Evolutionary conservation across 92 coral and sea anemone species (phyloP).

Genomic region (Zoanthus gigantus): DNA sequence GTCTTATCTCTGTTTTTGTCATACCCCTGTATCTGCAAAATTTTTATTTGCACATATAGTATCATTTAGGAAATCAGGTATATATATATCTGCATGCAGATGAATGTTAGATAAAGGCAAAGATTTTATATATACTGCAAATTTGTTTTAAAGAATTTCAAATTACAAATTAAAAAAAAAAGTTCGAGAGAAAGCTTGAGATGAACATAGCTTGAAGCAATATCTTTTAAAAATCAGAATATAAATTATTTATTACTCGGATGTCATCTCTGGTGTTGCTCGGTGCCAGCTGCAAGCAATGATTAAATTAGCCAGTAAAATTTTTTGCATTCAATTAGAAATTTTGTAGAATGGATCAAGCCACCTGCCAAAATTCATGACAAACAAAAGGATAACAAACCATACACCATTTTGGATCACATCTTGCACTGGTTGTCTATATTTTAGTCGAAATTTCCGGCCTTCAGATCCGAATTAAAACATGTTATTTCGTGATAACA

Average conservation of each 20-base stretch:
- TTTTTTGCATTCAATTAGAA: conserved; percentile 44
- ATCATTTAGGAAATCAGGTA: too few species aligned
- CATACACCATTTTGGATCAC: conserved; percentile 38
- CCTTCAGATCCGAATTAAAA: neutral
- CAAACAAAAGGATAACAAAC: conserved; percentile 27
- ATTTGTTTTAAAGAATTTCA: neutral
- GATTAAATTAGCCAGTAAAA: conserved; percentile 52
- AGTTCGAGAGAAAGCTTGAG: neutral
- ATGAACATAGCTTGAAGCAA: neutral
- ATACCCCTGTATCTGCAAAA: too few species aligned
- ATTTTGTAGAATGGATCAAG: conserved; percentile 22
- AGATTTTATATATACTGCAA: neutral
- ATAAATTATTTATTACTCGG: conserved; percentile 14
- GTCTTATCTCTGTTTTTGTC: too few species aligned
- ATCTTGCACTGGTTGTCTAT: neutral
- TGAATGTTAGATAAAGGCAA: neutral
- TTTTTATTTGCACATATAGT: too few species aligned
- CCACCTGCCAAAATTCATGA: conserved; percentile 46
- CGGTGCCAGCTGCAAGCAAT: conserved; percentile 45
- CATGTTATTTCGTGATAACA: neutral
- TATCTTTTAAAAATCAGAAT: conserved; percentile 25
- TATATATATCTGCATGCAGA: neutral
- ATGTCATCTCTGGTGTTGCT: conserved; percentile 34
- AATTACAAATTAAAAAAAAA: neutral
- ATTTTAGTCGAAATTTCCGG: neutral